phyloP scores from a whole-genome alignment of 2,113 vertebrate species.

The Otocyon megalotis region DNA sequence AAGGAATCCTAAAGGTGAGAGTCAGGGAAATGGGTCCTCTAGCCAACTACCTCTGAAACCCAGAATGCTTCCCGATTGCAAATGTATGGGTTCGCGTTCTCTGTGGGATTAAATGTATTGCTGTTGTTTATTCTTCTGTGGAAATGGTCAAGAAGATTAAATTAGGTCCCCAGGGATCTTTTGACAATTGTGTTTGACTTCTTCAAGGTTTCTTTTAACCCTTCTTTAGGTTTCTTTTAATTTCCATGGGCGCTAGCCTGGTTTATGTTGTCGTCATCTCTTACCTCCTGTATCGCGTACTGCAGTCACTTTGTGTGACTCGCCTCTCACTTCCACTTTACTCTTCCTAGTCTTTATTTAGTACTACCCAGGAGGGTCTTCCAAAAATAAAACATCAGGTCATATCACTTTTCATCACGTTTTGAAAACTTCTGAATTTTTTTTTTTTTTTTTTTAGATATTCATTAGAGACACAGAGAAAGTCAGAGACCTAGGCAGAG shows the following conservation, averaged over 20 bases:
- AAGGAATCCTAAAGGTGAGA: slow-evolving; percentile 93
- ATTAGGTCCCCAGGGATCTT: not conserved
- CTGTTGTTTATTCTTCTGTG: not conserved
- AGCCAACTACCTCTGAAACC: not conserved
- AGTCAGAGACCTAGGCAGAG: too few species aligned
- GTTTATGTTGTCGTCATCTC: not conserved
- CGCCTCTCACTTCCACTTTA: not conserved
- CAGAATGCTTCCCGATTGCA: not conserved
- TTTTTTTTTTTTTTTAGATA: not conserved
- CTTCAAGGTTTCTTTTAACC: not conserved
- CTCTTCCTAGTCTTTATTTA: not conserved
- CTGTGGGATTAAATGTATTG: not conserved
- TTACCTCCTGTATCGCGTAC: not conserved
- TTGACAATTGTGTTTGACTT: not conserved
- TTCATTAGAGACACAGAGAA: too few species aligned
- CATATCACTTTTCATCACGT: not conserved
- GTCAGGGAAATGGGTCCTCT: not conserved
- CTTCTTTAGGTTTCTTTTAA: not conserved
- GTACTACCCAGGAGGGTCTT: not conserved
- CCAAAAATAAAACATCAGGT: slow-evolving; percentile 1
- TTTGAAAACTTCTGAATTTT: slow-evolving; percentile 20
- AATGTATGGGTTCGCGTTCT: not conserved
- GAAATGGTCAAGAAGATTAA: not conserved
- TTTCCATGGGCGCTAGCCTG: not conserved
- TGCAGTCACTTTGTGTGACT: not conserved